Conservation (phyloP, 2,888 invertebrate species). For the Drosophila austrosaltans region DNA sequence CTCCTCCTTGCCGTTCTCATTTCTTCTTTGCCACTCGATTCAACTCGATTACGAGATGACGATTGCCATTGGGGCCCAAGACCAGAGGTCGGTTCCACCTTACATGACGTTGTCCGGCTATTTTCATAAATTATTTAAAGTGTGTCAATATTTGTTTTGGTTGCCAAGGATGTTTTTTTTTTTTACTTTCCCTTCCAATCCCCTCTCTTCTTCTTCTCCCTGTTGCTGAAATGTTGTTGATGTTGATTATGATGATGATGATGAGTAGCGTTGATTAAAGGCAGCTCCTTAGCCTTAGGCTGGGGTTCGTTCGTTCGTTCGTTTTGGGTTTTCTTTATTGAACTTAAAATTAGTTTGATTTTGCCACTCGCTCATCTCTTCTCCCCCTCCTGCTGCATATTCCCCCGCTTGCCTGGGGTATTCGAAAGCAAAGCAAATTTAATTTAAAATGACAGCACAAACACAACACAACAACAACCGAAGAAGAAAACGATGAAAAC, state of each 20-base stretch:
- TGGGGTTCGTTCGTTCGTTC: conserved; percentile 23
- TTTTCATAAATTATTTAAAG: conserved; percentile 72
- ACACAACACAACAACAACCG: conserved; percentile 11
- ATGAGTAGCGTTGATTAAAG: conserved; percentile 56
- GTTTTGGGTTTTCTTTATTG: conserved; percentile 62
- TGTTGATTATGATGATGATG: conserved; percentile 50
- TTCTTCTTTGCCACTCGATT: neutral
- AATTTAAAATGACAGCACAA: conserved; percentile 51
- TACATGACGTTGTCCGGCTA: conserved; percentile 43
- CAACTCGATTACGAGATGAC: conserved; percentile 68
- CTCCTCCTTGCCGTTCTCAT: neutral
- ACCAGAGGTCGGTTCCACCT: conserved; percentile 19
- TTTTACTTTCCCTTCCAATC: neutral
- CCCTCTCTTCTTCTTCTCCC: neutral
- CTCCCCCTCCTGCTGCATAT: neutral
- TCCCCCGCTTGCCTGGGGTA: neutral
- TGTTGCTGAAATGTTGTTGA: conserved; percentile 25
- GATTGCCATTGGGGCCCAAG: conserved; percentile 40
- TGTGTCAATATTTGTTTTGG: conserved; percentile 65
- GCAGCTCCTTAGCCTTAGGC: conserved; percentile 27
- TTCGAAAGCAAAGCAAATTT: conserved; percentile 42
- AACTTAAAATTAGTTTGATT: conserved; percentile 78
- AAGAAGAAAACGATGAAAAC: conserved; percentile 32
- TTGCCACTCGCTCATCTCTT: conserved; percentile 31
- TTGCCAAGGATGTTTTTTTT: conserved; percentile 28